Percentiles rank a stretch among this genome's conserved stretches.
phyloP scores from a whole-genome alignment of 2,797 vertebrate species.

The Lindbergichthys nudifrons region DNA sequence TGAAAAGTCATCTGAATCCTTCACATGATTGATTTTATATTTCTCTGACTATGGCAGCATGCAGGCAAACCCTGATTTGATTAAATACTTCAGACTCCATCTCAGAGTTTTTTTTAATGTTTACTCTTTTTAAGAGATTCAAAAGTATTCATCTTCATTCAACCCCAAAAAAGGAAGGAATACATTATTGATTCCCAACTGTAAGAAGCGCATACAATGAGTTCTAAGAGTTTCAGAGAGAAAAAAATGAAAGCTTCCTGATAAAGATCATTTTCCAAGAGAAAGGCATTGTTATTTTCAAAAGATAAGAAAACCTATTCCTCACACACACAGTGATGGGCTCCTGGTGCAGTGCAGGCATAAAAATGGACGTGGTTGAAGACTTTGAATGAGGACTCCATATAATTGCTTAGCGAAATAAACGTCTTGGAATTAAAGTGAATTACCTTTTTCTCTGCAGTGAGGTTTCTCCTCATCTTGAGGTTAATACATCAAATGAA shows the following conservation, averaged over 20 bases:
- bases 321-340: constrained; percentile 40
- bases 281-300: constrained; percentile 58
- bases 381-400: constrained; percentile 51
- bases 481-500: constrained; percentile 48
- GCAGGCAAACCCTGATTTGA: constrained; percentile 53
- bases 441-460: constrained; percentile 40
- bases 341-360: constrained; percentile 35
- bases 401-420: constrained; percentile 29
- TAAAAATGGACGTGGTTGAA: constrained; percentile 24
- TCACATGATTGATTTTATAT: constrained; percentile 43
- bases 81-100: constrained; percentile 50
- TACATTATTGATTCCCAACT: constrained; percentile 28
- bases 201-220: constrained; percentile 51
- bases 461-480: constrained; percentile 3
- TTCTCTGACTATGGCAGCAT: constrained; percentile 30
- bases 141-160: constrained; percentile 49
- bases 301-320: constrained; percentile 60
- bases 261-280: constrained; percentile 67
- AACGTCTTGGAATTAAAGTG: constrained; percentile 50
- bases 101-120: constrained; percentile 19
- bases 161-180: constrained; percentile 11
- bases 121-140: constrained; percentile 43
- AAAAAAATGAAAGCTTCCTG: constrained; percentile 49
- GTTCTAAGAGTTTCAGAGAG: constrained; percentile 56
- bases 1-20: constrained; percentile 30